Evolutionary conservation across 2,113 vertebrate genomes (phyloP), one percentile per base, ranked within the genome.

Genomic region (Nanorana parkeri): DNA sequence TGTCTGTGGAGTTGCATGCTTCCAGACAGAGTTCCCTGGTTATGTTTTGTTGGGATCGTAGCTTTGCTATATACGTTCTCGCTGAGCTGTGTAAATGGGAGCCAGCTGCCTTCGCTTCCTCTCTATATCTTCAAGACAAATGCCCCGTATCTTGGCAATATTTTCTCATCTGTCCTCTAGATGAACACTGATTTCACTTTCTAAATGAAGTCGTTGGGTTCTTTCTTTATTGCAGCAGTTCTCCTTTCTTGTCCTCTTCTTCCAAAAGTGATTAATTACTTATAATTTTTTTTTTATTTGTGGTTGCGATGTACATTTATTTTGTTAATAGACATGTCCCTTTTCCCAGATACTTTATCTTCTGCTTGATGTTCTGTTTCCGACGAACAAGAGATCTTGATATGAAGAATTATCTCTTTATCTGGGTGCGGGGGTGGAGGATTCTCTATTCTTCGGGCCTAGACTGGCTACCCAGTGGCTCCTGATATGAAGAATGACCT

Each of bases 161-260:
- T 74, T 74, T 74, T 19, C 71, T 74, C 71, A 21, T 58, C 71
- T 36, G 71, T 74, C 28, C 71, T 15, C 56, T 15, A 73, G 56
- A 61, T 75, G 55, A 61, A 60, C 20, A 61, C 54, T 60, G 72
- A 75, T 75, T 21, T 61, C 17, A 61, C 1, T 0, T 10, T 36
- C 29, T 60, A 75, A 75, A 75, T 61, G 55, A 75, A 75, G 76
- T 55, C 17, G 7, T 13, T 51, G 11, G 52, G 51, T 68, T 52
- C 63, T 56, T 17, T 60, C 52, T 28, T 78, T 56, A 20, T 2
- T 55, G 23, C n/a, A 58, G 32, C 19, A 32, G 26, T 55, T 15
- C 36, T 51, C 23, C 32, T 29, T 29, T n/a, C 17, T 36, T 28
- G 15, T 23, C 32, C 47, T 56, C 29, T 67, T 28, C 19, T 29